Evolutionary conservation across 2,797 vertebrate species (phyloP).

Genomic region (Chromis chromis): DNA sequence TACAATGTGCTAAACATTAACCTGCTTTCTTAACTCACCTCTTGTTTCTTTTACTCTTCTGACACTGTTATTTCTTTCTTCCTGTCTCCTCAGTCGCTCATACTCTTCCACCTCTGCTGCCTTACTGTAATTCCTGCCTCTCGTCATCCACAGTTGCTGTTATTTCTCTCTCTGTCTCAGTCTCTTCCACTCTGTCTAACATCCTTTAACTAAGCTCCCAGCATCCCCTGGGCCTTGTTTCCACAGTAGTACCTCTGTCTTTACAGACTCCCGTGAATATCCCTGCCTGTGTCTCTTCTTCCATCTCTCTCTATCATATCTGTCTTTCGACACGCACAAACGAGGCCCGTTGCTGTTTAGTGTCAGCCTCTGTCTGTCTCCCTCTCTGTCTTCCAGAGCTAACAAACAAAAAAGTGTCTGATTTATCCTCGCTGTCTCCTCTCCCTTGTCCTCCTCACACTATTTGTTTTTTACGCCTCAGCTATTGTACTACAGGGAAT

Average conservation of each 20-base stretch:
- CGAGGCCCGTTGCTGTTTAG: slow-evolving; percentile 31
- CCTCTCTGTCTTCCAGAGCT: slow-evolving; percentile 10
- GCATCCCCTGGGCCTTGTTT: slow-evolving; percentile 47
- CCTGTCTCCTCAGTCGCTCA: neutral
- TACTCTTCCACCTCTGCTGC: neutral
- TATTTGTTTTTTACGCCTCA: slow-evolving; percentile 4
- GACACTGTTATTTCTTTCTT: neutral
- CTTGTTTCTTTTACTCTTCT: too few relatives aligned
- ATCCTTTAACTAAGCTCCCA: slow-evolving; percentile 36
- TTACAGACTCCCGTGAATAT: slow-evolving; percentile 24
- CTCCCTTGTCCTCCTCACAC: slow-evolving; percentile 7
- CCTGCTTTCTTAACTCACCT: too few relatives aligned
- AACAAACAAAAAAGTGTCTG: slow-evolving; percentile 39
- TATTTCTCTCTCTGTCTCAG: slow-evolving; percentile 14
- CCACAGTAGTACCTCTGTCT: slow-evolving; percentile 28
- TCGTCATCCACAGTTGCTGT: slow-evolving; percentile 22
- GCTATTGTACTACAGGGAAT: slow-evolving; percentile 17
- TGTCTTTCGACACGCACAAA: slow-evolving; percentile 29
- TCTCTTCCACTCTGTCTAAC: slow-evolving; percentile 10
- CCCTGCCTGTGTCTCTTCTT: slow-evolving; percentile 14
- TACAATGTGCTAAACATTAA: too few relatives aligned
- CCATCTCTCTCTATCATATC: slow-evolving; percentile 8
- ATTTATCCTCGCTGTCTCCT: slow-evolving; percentile 32
- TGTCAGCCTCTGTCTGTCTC: slow-evolving; percentile 20
- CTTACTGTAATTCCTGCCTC: slow-evolving; percentile 6